These are phyloP conservation scores for Lasioglossum villosulum DNA, from an alignment of 2,888 invertebrate species.

Conservation along the genomic window DNA sequence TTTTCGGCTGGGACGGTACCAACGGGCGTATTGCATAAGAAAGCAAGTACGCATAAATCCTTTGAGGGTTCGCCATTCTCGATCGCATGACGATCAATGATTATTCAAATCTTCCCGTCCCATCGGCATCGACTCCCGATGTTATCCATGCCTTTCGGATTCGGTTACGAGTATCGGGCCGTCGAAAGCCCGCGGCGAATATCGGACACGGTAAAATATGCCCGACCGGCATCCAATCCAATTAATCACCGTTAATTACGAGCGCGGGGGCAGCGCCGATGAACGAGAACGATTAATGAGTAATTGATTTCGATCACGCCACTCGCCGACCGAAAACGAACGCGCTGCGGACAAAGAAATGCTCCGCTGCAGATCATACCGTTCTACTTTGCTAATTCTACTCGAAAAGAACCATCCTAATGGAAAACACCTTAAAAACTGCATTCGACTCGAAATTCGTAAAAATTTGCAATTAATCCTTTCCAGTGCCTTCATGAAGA, in stretches of 20 bases:
- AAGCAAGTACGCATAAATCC: background rate
- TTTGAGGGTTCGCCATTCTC: constrained; percentile 13
- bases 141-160: constrained; percentile 50
- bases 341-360: constrained; percentile 35
- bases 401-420: background rate
- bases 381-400: background rate
- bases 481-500: too few species aligned
- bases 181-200: constrained; percentile 68
- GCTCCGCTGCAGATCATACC: constrained; percentile 58
- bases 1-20: background rate
- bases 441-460: background rate
- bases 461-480: background rate
- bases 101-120: constrained; percentile 71
- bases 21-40: background rate
- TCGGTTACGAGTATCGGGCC: constrained; percentile 49
- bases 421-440: background rate
- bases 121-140: constrained; percentile 46
- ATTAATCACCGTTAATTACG: constrained; percentile 83
- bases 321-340: constrained; percentile 72
- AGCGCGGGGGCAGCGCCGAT: constrained; percentile 73
- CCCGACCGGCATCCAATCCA: constrained; percentile 73
- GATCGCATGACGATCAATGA: constrained; percentile 75
- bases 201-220: constrained; percentile 76
- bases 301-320: constrained; percentile 83
- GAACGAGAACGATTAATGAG: constrained; percentile 79